Evolutionary conservation across 30 jellyfish, hydroid and myxozoan species (phyloP), one percentile per base, ranked within the genome.

Genomic region (Aurelia aurita complex sp. Pacific): DNA sequence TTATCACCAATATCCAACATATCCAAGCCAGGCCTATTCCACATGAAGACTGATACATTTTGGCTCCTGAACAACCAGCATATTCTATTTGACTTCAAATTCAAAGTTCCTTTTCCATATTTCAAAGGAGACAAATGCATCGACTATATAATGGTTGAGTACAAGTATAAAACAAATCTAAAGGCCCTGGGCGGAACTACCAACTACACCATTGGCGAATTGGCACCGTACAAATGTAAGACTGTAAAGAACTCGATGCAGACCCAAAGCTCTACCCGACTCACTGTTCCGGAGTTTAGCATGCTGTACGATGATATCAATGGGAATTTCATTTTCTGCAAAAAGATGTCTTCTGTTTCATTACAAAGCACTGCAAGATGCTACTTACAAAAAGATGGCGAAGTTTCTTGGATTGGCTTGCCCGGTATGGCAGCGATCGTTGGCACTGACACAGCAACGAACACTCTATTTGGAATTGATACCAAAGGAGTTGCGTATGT

Each of bases 281-380:
- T 46, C 57, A 46, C 57, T 46, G 23, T 63, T 57, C 54, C 88
- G 10, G 79, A 52, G 8, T 78, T 78, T 63, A 64, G 88, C 79
- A 62, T 78, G 62, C 33, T 78, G 2, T 78, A 62, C 46, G 88
- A 78, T 78, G 88, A 63, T 1, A 71, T 64, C 14, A 78, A 78
- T 7, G 34, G 65, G 38, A 67, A 78, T 10, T 23, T 78, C 19
- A 35, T 55, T 73, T 15, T 78, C 59, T 78, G 88, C 79, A 60
- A 33, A 29, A 46, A 46, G 57, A 46, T 46, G 57, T 5, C 57
- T 46, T 46, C 15, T 46, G 57, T 46, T 16, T 46, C 57, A 5
- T 46, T 46, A 7, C 63, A 23, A 11, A 61, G 1, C 32, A 5
- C 32, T n/a, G 17, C 12, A 15, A 10, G 18, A 23, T 78, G 88